Percentiles rank a stretch among this genome's conserved stretches.
Evolutionary conservation across 1,140 invertebrate genomes (phyloP).

Genomic region (Melitaea cinxia): DNA sequence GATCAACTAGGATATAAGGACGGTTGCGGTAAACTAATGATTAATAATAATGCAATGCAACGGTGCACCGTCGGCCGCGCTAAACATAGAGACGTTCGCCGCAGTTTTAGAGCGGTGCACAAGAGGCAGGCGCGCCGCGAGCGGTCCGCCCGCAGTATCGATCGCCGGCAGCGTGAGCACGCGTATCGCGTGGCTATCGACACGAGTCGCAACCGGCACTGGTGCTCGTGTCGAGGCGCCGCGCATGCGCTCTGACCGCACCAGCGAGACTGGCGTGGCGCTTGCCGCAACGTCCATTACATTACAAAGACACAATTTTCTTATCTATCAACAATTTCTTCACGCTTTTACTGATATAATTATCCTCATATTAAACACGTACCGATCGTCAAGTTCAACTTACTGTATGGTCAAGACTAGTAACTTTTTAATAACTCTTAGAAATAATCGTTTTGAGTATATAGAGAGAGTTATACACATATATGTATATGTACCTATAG

Average conservation of each 20-base stretch:
- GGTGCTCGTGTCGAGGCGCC: slow-evolving; percentile 53
- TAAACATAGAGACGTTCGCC: slow-evolving; percentile 57
- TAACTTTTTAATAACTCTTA: neutral
- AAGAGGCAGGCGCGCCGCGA: slow-evolving; percentile 39
- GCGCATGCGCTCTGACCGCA: slow-evolving; percentile 60
- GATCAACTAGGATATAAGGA: slow-evolving; percentile 40
- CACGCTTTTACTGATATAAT: slow-evolving; percentile 14
- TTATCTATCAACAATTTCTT: slow-evolving; percentile 37
- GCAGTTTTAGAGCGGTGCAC: slow-evolving; percentile 46
- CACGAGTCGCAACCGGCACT: slow-evolving; percentile 75
- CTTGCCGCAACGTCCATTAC: slow-evolving; percentile 26
- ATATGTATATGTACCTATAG: too few relatives aligned
- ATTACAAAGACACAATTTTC: slow-evolving; percentile 30
- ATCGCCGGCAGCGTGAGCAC: slow-evolving; percentile 50
- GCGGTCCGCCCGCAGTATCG: slow-evolving; percentile 46
- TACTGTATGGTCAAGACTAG: slow-evolving; percentile 39
- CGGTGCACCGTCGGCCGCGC: slow-evolving; percentile 36
- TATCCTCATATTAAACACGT: slow-evolving; percentile 10
- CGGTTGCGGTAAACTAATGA: slow-evolving; percentile 41
- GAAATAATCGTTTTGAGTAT: neutral
- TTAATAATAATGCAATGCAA: slow-evolving; percentile 39
- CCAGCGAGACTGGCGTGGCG: slow-evolving; percentile 39
- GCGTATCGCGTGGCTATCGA: slow-evolving; percentile 70
- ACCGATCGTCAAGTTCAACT: slow-evolving; percentile 25
- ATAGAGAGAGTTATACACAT: neutral